Base-by-base conservation (phyloP, 2,797 vertebrate species). In the Cryptoprocta ferox region DNA sequence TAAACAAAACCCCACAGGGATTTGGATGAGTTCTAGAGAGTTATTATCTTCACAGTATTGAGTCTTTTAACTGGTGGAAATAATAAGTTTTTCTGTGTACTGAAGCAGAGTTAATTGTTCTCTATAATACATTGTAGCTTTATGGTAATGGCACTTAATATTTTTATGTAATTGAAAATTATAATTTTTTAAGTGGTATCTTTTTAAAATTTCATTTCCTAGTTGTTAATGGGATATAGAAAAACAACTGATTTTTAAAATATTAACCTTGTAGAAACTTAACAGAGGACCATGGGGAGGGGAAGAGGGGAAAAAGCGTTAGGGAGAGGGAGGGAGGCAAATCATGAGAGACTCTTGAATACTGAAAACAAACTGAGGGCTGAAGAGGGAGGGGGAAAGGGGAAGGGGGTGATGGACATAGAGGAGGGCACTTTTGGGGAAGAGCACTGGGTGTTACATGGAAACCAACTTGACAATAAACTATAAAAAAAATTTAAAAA, bases 131-230 rank as follows among this genome's bases (percentile, higher is more conserved):
- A 92, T 32, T 82, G 35, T 2, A 75, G 14, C 70, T 76, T 75
- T 71, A 95, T 3, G n/a, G 6, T 39, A 78, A 32, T 2, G 48
- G 3, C 19, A 94, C 53, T 53, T 94, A 90, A 65, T 71, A 70
- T 82, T 81, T 59, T 73, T 37, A 86, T 59, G 16, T 8, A 68
- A 80, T 24, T 68, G 21, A 96, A 84, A 91, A 63, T 30, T 89
- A 2, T n/a, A 42, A 82, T 66, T 75, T 80, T 82, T 84, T 35
- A 80, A 92, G 18, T 71, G 32, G 14, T n/a, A 65, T 59, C 30
- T 65, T 75, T 86, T 93, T 35, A 70, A 91, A 89, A 16, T 81
- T 94, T 94, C 24, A 91, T 85, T 94, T 81, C 59, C 37, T 66
- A 39, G 50, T 82, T 71, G 32, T 78, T 89, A 66, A 30, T 63